Evolutionary conservation across 2,797 vertebrate species (phyloP), one percentile per base, ranked within the genome.

Genomic region (Sparidentex hasta): DNA sequence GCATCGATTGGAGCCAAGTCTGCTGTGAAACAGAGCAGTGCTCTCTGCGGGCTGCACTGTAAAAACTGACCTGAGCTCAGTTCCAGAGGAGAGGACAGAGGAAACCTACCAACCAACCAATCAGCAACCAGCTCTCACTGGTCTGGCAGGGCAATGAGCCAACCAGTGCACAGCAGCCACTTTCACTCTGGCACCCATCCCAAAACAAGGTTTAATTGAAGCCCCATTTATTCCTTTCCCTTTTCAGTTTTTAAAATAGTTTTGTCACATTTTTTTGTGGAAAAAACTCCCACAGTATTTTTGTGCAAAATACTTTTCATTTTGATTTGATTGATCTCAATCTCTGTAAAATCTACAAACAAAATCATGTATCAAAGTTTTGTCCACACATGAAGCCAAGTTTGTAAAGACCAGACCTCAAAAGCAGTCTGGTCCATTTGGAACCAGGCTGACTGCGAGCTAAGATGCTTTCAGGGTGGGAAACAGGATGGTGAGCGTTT

Each of bases 31-130:
- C 3, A 25, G 14, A 43, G 13, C 25, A 27, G 64, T 17, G 64
- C 70, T 88, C 87, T 87, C 83, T 80, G 74, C 33, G 62, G 84
- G 86, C 91, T 90, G 88, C 41, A 82, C 88, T 90, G 88, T 54
- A 88, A 94, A 91, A 88, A 91, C 87, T 88, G 90, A 91, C 84
- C 84, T 78, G 86, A 93, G 92, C 90, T 93, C 91, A 92, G 91
- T 87, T 94, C 92, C 92, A 94, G 88, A 92, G 83, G 78, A 90
- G 59, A 90, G 75, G 74, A 88, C 84, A 84, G 71, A 86, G 75
- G 71, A 88, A 84, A 90, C 74, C 64, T 43, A 90, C 65, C 55
- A 85, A 87, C 83, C 71, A 83, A 87, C 86, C 71, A 84, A 87
- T 91, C 85, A 87, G 87, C 82, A 82, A 67, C 78, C 83, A 88